These are phyloP conservation scores for Boloria euphrosyne DNA, from an alignment of 2,888 invertebrate genomes.

Conservation along the genomic window DNA sequence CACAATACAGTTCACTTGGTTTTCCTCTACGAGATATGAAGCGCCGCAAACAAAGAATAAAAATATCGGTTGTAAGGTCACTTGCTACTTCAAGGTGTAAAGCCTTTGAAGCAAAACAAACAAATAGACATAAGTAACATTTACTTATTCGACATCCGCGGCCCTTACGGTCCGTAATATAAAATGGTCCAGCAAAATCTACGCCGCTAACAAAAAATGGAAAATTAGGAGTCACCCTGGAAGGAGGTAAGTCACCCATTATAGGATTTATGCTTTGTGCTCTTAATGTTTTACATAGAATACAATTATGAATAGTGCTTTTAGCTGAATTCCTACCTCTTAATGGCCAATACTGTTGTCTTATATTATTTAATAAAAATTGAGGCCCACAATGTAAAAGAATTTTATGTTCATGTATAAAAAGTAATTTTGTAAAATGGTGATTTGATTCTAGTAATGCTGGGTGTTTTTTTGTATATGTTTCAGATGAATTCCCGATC, in stretches of 20 bases:
- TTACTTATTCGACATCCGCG: too few species aligned
- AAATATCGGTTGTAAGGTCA: neutral
- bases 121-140: too few species aligned
- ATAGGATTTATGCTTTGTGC: constrained; percentile 23
- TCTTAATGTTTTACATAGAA: constrained; percentile 19
- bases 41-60: neutral
- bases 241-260: constrained; percentile 34
- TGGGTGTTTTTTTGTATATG: too few species aligned
- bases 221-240: constrained; percentile 20
- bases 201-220: constrained; percentile 27
- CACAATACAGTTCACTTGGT: neutral
- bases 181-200: constrained; percentile 31
- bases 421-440: constrained; percentile 16
- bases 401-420: constrained; percentile 25
- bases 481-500: too few species aligned
- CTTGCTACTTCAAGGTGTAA: too few species aligned
- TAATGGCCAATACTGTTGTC: constrained; percentile 28
- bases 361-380: constrained; percentile 19
- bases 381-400: constrained; percentile 29
- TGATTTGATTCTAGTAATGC: too few species aligned
- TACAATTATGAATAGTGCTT: constrained; percentile 28
- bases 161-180: constrained; percentile 16
- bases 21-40: neutral
- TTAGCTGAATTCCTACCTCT: constrained; percentile 23
- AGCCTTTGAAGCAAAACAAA: too few species aligned